Base-by-base conservation (phyloP, 2,888 invertebrate species). In the Drosophila anceps region DNA sequence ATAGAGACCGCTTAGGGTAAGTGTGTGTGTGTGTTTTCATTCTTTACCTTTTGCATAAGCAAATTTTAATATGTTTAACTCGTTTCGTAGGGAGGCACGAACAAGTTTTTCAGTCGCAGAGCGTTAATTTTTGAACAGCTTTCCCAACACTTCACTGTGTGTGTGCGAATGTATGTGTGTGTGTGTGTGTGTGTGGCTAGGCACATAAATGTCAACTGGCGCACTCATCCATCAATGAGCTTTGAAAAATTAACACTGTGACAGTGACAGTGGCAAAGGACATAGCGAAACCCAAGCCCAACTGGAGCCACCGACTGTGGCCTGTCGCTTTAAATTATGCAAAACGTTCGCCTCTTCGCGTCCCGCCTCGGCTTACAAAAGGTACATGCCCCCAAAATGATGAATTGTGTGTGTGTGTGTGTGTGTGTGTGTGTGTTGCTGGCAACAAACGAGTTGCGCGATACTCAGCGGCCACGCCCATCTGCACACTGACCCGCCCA, bases 21-120 rank as follows among this genome's bases (percentile, higher is more conserved):
- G 27, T 66, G 33, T 66, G 33, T 54, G 33, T 55, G 18, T 51
- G 20, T 51, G 33, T 10, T 55, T 77, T 68, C 64, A 55, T 77
- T 72, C 79, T 71, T 61, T 62, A 74, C 85, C 75, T 79, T 82
- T 76, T 71, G 76, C 86, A 88, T 85, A 88, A 76, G 88, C 90
- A 85, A 84, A 90, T 90, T 84, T 86, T 90, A 85, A 90, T 90
- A 85, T 89, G 89, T 90, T 90, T 90, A 90, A 85, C 89, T 90
- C 90, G 81, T 84, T 89, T 75, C 39, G 88, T 44, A 12, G 58
- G 4, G 13, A 31, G 13, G 43, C 51, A 65, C 67, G 67, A 59
- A 27, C 43, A 57, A 81, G 33, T 65, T 62, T 77, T 31, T 64
- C 53, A 68, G 60, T 55, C 69, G 74, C 74, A 81, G 48, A 75